These are phyloP conservation scores for Campopleginae sp. DNA, from an alignment of 2,888 invertebrate genomes.

Conservation along the genomic window DNA sequence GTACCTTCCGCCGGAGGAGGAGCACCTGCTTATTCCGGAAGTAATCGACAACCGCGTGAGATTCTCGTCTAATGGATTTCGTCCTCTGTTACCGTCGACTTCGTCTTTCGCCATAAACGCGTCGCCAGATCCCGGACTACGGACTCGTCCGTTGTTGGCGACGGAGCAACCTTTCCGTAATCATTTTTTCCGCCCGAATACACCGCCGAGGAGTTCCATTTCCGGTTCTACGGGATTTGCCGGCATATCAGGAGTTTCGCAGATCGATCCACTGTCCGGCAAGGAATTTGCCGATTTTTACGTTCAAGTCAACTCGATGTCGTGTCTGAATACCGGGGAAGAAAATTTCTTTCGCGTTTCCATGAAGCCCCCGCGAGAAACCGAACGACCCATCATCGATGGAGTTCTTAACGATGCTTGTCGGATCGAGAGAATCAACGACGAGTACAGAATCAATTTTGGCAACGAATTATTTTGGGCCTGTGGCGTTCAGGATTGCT, in stretches of 20 bases:
- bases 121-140: slow-evolving; percentile 60
- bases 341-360: slow-evolving; percentile 75
- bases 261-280: slow-evolving; percentile 29
- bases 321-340: slow-evolving; percentile 74
- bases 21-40: slow-evolving; percentile 72
- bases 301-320: slow-evolving; percentile 75
- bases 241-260: slow-evolving; percentile 35
- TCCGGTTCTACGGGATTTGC: slow-evolving; percentile 20
- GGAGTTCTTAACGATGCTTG: slow-evolving; percentile 70
- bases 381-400: slow-evolving; percentile 74
- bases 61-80: slow-evolving; percentile 35
- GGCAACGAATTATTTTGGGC: slow-evolving; percentile 84
- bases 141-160: slow-evolving; percentile 50
- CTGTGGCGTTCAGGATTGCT: slow-evolving; percentile 86
- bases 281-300: slow-evolving; percentile 50
- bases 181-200: slow-evolving; percentile 35
- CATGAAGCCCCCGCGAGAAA: slow-evolving; percentile 63
- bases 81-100: slow-evolving; percentile 34
- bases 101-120: slow-evolving; percentile 18
- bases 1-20: slow-evolving; percentile 71
- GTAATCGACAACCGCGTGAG: slow-evolving; percentile 76
- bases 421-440: slow-evolving; percentile 68
- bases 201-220: neutral
- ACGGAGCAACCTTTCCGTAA: slow-evolving; percentile 22
- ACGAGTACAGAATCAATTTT: slow-evolving; percentile 83